Evolutionary conservation across 2,113 vertebrate genomes (phyloP).

Genomic region (Rhinolophus ferrumequinum): DNA sequence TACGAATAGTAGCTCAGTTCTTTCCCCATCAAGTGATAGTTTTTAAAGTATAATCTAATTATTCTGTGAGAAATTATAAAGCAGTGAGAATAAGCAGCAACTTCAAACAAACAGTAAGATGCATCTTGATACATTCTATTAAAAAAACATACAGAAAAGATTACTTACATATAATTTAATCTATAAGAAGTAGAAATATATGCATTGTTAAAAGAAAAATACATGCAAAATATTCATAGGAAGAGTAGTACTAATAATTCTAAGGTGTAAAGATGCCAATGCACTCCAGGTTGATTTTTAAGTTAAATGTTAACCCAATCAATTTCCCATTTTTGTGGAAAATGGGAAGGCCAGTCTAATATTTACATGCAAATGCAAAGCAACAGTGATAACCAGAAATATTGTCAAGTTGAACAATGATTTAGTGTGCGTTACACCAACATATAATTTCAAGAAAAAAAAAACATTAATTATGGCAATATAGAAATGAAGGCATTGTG

Average conservation of each 20-base stretch:
- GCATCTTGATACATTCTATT: not conserved
- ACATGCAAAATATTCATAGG: not conserved
- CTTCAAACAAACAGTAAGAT: not conserved
- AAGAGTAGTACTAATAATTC: not conserved
- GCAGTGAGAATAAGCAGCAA: not conserved
- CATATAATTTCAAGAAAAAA: not conserved
- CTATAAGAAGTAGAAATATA: not conserved
- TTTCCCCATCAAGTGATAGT: not conserved
- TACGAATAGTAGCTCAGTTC: not conserved
- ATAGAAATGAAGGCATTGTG: not conserved
- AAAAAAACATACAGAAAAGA: not conserved
- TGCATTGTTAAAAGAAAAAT: not conserved
- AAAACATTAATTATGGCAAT: not conserved
- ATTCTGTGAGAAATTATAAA: not conserved
- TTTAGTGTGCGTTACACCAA: not conserved
- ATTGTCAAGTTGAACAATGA: not conserved
- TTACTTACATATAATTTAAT: not conserved
- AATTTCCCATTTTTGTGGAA: not conserved
- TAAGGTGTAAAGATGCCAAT: not conserved
- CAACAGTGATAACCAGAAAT: not conserved
- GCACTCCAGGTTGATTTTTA: not conserved
- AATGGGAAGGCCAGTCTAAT: not conserved
- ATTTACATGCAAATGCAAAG: not conserved
- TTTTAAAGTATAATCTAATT: not conserved
- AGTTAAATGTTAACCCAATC: not conserved